Evolutionary conservation across 2,797 vertebrate genomes (phyloP).

Genomic region (Spondyliosoma cantharus): DNA sequence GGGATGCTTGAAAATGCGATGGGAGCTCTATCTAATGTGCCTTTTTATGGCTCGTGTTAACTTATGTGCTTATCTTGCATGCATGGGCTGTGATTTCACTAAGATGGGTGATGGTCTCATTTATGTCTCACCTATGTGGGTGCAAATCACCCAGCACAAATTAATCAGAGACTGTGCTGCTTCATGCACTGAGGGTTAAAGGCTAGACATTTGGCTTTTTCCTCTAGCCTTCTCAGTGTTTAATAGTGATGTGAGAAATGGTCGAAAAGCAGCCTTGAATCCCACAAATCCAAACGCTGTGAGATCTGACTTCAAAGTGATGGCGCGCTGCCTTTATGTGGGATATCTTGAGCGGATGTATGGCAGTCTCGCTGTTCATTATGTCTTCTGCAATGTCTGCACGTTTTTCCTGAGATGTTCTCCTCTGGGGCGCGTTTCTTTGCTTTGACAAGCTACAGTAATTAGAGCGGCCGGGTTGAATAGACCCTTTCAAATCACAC

Average conservation of each 20-base stretch:
- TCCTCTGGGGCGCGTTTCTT: slow-evolving; percentile 31
- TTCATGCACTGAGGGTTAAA: not conserved
- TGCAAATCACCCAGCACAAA: slow-evolving; percentile 4
- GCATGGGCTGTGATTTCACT: slow-evolving; percentile 30
- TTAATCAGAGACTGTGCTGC: slow-evolving; percentile 8
- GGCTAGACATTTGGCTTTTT: slow-evolving; percentile 9
- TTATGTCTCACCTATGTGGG: slow-evolving; percentile 17
- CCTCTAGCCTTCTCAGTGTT: not conserved
- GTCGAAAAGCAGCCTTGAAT: not conserved
- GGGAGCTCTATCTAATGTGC: slow-evolving; percentile 29
- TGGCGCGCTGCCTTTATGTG: slow-evolving; percentile 9
- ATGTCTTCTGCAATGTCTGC: slow-evolving; percentile 37
- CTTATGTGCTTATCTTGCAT: slow-evolving; percentile 33
- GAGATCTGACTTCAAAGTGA: slow-evolving; percentile 24
- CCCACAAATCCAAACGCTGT: not conserved
- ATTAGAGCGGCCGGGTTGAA: slow-evolving; percentile 54
- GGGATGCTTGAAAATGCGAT: slow-evolving; percentile 44
- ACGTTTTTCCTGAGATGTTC: slow-evolving; percentile 44
- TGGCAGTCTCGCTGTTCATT: slow-evolving; percentile 20
- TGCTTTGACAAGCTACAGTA: slow-evolving; percentile 42
- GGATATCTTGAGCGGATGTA: slow-evolving; percentile 4
- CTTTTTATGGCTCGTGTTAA: slow-evolving; percentile 48
- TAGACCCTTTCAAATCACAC: slow-evolving; percentile 30
- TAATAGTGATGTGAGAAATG: not conserved
- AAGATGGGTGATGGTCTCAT: slow-evolving; percentile 25